These are phyloP conservation scores for Rotaria sp. DNA, from an alignment of 2,888 invertebrate genomes.

Conservation along the genomic window DNA sequence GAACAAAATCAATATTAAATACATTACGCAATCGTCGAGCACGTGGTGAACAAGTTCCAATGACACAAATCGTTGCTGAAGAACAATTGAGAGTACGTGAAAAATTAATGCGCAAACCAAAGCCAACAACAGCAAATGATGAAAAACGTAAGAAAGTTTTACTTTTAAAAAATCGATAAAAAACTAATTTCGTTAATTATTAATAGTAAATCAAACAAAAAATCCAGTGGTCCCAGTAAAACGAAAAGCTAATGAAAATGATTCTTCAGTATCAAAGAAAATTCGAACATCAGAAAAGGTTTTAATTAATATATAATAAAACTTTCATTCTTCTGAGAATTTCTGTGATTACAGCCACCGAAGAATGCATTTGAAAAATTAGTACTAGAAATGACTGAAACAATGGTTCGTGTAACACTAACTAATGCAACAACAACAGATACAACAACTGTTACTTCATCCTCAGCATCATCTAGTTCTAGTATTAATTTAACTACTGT, in stretches of 20 bases:
- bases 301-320: not conserved
- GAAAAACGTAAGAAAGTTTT: not conserved
- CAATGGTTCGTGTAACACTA: not conserved
- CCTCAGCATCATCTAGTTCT: not conserved
- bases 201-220: not conserved
- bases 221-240: not conserved
- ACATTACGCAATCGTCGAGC: not conserved
- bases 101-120: not conserved
- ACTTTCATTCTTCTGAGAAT: not conserved
- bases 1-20: not conserved
- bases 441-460: not conserved
- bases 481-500: not conserved
- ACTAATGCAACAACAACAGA: not conserved
- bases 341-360: not conserved
- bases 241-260: not conserved
- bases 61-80: not conserved
- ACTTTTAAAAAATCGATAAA: not conserved
- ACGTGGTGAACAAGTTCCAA: not conserved
- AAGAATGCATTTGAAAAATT: not conserved
- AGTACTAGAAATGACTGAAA: not conserved
- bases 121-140: not conserved
- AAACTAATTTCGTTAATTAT: not conserved
- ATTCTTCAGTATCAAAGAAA: not conserved
- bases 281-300: not conserved
- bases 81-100: slow-evolving; percentile 14